Percentiles rank a stretch among this genome's conserved stretches.
Evolutionary conservation across 2,888 invertebrate genomes (phyloP).

Genomic region (Acleris emargana): DNA sequence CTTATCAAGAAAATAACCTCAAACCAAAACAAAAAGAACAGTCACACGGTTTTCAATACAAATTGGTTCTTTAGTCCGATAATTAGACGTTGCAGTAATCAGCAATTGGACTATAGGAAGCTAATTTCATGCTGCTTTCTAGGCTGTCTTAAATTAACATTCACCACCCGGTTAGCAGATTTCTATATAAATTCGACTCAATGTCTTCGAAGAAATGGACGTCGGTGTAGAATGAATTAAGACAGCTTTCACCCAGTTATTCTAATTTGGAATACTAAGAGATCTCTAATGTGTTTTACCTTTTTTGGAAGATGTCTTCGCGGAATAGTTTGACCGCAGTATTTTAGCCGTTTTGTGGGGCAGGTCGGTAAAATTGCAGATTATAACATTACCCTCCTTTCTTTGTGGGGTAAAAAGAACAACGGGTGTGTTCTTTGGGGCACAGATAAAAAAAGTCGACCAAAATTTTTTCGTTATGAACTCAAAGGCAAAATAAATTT

Average conservation of each 20-base stretch:
- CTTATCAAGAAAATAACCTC: not conserved
- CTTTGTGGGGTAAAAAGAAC: too few relatives aligned
- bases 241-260: slow-evolving; percentile 19
- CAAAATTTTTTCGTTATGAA: too few relatives aligned
- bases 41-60: not conserved
- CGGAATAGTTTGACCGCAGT: not conserved
- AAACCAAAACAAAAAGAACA: not conserved
- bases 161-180: too few relatives aligned
- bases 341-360: not conserved
- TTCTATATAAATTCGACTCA: too few relatives aligned
- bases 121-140: too few relatives aligned
- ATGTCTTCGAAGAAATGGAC: too few relatives aligned
- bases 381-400: too few relatives aligned
- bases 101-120: not conserved
- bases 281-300: slow-evolving; percentile 24
- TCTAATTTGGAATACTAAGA: slow-evolving; percentile 32
- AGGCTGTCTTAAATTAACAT: too few relatives aligned
- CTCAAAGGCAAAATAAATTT: too few relatives aligned
- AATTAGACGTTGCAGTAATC: slow-evolving; percentile 1
- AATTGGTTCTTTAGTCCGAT: slow-evolving; percentile 6
- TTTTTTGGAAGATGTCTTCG: slow-evolving; percentile 19
- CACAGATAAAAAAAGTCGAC: too few relatives aligned
- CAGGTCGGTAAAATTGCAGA: too few relatives aligned
- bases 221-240: not conserved
- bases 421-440: too few relatives aligned